Percentiles rank a stretch among this genome's conserved stretches.
Evolutionary conservation across 1,140 invertebrate genomes (phyloP).

Genomic region (Drosophila murphyi): DNA sequence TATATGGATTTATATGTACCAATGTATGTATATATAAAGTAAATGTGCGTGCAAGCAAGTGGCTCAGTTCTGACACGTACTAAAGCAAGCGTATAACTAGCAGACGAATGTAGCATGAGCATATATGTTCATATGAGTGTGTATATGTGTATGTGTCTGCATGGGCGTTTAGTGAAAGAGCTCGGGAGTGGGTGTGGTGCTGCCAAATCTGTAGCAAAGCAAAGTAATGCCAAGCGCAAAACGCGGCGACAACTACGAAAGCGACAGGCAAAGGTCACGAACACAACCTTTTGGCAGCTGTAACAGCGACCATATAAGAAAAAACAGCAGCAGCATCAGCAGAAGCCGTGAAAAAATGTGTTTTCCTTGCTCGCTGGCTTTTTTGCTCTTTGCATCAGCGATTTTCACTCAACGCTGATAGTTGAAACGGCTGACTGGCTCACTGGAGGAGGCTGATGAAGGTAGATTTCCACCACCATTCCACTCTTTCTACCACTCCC

Average conservation of each 20-base stretch:
- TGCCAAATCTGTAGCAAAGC: slow-evolving; percentile 71
- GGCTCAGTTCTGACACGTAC: slow-evolving; percentile 57
- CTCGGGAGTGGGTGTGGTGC: slow-evolving; percentile 19
- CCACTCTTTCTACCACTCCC: not conserved
- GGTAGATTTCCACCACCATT: slow-evolving; percentile 19
- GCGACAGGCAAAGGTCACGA: slow-evolving; percentile 77
- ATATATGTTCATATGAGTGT: slow-evolving; percentile 4
- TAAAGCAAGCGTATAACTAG: slow-evolving; percentile 57
- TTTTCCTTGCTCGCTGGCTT: slow-evolving; percentile 40
- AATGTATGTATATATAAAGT: slow-evolving; percentile 14
- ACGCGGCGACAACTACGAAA: slow-evolving; percentile 71
- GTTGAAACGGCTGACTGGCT: slow-evolving; percentile 55
- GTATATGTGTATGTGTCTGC: slow-evolving; percentile 40
- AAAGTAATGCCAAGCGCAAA: slow-evolving; percentile 68
- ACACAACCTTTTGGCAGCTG: slow-evolving; percentile 79
- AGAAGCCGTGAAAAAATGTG: slow-evolving; percentile 55
- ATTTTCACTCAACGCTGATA: slow-evolving; percentile 79
- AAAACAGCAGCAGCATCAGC: slow-evolving; percentile 9
- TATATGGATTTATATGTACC: not conserved
- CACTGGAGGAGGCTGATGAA: slow-evolving; percentile 43
- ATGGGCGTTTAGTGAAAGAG: slow-evolving; percentile 27
- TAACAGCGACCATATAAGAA: slow-evolving; percentile 12
- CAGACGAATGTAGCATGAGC: slow-evolving; percentile 28
- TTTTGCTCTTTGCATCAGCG: slow-evolving; percentile 65
- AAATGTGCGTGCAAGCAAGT: slow-evolving; percentile 56